Evolutionary conservation across 92 coral and sea anemone genomes (phyloP).

Genomic region (Diadumene lineata): DNA sequence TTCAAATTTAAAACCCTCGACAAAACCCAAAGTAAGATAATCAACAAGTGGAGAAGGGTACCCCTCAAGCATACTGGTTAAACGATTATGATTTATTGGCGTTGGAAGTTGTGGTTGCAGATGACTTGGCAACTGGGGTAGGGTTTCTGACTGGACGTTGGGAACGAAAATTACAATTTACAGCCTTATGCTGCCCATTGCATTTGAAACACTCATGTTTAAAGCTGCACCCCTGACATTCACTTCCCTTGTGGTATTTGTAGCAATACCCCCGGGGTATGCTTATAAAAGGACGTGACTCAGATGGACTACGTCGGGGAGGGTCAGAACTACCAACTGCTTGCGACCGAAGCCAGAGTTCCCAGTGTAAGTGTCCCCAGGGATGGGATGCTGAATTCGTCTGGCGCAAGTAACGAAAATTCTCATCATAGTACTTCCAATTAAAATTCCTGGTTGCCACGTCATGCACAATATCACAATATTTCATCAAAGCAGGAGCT

Average conservation of each 20-base stretch:
- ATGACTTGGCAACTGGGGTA: not conserved
- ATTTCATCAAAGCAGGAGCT: not conserved
- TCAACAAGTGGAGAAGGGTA: not conserved
- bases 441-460: not conserved
- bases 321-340: too few species aligned
- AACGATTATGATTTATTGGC: not conserved
- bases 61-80: not conserved
- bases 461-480: not conserved
- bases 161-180: slow-evolving; percentile 37
- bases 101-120: too few species aligned
- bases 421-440: slow-evolving; percentile 5
- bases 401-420: not conserved
- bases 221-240: slow-evolving; percentile 28
- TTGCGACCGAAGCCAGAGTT: not conserved
- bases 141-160: not conserved
- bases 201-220: slow-evolving; percentile 42
- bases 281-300: not conserved
- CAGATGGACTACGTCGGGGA: too few species aligned
- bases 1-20: not conserved
- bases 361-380: not conserved
- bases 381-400: not conserved
- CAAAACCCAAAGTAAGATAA: not conserved
- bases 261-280: slow-evolving; percentile 29
- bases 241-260: slow-evolving; percentile 21
- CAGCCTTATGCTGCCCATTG: slow-evolving; percentile 17